These are phyloP conservation scores for Himalopsyche kuldschensis DNA, from an alignment of 2,888 invertebrate species.

Conservation along the genomic window DNA sequence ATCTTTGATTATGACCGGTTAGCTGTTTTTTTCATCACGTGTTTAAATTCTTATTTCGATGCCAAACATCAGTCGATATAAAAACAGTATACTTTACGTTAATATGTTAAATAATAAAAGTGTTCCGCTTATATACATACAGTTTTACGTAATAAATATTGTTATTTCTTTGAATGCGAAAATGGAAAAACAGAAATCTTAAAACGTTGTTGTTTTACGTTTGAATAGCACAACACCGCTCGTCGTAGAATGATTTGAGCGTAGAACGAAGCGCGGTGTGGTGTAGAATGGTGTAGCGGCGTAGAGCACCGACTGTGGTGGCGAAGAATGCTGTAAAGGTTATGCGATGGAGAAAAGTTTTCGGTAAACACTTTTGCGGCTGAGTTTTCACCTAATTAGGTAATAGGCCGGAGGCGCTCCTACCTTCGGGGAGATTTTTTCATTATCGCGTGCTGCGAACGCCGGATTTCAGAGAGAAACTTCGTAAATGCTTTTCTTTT, in stretches of 20 bases:
- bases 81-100: too few species aligned
- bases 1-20: too few species aligned
- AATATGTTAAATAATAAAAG: too few species aligned
- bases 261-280: not conserved
- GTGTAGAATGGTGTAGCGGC: not conserved
- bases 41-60: too few species aligned
- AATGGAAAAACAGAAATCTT: not conserved
- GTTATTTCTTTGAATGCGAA: not conserved
- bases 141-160: not conserved
- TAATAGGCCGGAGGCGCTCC: conserved; percentile 20
- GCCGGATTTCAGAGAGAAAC: not conserved
- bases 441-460: not conserved
- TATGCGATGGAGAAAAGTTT: conserved; percentile 16
- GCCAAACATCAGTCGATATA: too few species aligned
- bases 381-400: conserved; percentile 38
- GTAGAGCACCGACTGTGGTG: not conserved
- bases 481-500: not conserved
- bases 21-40: too few species aligned
- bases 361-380: conserved; percentile 36
- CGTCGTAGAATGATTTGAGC: too few species aligned
- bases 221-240: not conserved
- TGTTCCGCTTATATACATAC: too few species aligned
- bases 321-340: conserved; percentile 12
- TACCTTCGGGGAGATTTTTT: not conserved
- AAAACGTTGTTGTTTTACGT: not conserved